These are phyloP conservation scores for Tholera decimalis DNA, from an alignment of 2,888 invertebrate species.

Conservation along the genomic window DNA sequence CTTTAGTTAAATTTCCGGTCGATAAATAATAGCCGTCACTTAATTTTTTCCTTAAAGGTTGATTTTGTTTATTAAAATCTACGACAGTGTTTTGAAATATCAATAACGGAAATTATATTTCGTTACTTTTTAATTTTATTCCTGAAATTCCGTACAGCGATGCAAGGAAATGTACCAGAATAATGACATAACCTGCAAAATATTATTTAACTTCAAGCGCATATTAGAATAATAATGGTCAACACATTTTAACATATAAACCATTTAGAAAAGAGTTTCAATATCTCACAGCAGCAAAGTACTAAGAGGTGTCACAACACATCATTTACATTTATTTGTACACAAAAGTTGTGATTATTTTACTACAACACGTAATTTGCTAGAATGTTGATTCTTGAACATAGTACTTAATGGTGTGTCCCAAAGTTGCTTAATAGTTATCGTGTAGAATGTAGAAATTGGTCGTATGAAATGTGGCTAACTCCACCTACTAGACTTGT, in stretches of 20 bases:
- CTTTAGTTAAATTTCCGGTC: too few relatives aligned
- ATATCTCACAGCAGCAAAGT: background rate
- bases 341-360: slow-evolving; percentile 61
- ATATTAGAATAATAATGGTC: too few relatives aligned
- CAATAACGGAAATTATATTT: background rate
- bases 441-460: slow-evolving; percentile 50
- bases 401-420: slow-evolving; percentile 62
- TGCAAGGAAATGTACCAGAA: too few relatives aligned
- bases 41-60: background rate
- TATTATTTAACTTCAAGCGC: too few relatives aligned
- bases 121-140: background rate
- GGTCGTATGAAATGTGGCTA: slow-evolving; percentile 11
- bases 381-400: slow-evolving; percentile 70
- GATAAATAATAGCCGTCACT: background rate
- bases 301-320: background rate
- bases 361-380: slow-evolving; percentile 64
- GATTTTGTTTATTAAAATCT: background rate
- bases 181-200: too few relatives aligned
- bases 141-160: background rate
- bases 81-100: background rate
- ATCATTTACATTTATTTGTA: background rate
- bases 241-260: too few relatives aligned
- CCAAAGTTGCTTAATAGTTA: slow-evolving; percentile 67
- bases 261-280: too few relatives aligned
- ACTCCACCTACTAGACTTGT: slow-evolving; percentile 27